Percentiles rank a stretch among this genome's conserved stretches.
These are phyloP conservation scores for Ameiurus melas DNA, from an alignment of 2,113 vertebrate species.

Conservation along the genomic window DNA sequence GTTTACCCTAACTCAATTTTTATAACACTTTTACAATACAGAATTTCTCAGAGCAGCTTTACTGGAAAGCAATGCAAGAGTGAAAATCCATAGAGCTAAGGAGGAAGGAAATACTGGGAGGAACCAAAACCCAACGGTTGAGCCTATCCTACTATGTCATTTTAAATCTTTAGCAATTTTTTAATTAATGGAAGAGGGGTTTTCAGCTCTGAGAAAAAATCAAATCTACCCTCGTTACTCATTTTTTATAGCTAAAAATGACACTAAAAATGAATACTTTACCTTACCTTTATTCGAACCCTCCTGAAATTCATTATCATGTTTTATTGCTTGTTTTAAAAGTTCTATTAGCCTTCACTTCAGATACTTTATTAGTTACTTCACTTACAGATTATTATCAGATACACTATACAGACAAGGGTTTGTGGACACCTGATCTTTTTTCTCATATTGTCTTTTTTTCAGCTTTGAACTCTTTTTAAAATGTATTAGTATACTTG, in stretches of 20 bases:
- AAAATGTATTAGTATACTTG: too few relatives aligned
- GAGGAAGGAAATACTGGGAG: constrained; percentile 10
- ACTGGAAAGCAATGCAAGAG: background rate
- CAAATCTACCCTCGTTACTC: background rate
- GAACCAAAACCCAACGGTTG: background rate
- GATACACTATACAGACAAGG: background rate
- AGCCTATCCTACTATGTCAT: background rate
- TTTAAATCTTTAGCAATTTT: background rate
- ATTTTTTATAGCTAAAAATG: background rate
- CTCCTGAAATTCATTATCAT: too few relatives aligned
- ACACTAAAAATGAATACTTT: too few relatives aligned
- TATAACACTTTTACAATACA: background rate
- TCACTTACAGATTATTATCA: background rate
- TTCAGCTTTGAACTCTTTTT: too few relatives aligned
- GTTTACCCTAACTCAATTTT: background rate
- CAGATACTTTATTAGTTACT: too few relatives aligned
- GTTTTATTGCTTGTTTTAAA: too few relatives aligned
- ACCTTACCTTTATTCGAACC: too few relatives aligned
- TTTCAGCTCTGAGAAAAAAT: background rate
- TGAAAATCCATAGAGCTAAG: background rate
- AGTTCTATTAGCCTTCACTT: background rate
- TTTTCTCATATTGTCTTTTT: too few relatives aligned
- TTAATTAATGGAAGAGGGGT: background rate
- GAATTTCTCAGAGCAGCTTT: background rate
- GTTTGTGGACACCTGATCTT: too few relatives aligned